These are phyloP conservation scores for Ormyrus labotus DNA, from an alignment of 2,888 invertebrate genomes.

Conservation along the genomic window DNA sequence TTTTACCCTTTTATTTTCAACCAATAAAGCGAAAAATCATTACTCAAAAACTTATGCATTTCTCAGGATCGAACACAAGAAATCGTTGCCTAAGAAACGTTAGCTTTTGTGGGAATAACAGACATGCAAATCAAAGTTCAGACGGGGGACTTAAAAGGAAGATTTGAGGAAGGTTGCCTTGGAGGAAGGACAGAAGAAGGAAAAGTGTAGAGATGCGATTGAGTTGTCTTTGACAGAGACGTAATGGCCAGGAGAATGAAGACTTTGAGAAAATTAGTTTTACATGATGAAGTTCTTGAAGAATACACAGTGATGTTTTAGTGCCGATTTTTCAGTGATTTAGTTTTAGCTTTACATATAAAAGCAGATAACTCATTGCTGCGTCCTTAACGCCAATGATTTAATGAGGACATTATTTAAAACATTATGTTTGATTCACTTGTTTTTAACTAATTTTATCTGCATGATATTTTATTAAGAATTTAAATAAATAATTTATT, in stretches of 20 bases:
- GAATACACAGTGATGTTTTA: conserved; percentile 4
- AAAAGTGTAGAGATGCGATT: conserved; percentile 24
- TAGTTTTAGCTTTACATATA: background rate
- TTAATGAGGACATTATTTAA: too few relatives aligned
- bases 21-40: too few relatives aligned
- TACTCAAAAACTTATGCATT: too few relatives aligned
- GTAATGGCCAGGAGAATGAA: conserved; percentile 39
- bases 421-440: too few relatives aligned
- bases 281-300: conserved; percentile 10
- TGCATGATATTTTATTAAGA: too few relatives aligned
- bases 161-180: conserved; percentile 27
- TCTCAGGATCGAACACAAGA: too few relatives aligned
- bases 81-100: too few relatives aligned
- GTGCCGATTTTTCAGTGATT: background rate
- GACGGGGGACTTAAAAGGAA: conserved; percentile 47
- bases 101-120: conserved; percentile 65
- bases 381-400: too few relatives aligned
- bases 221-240: conserved; percentile 34
- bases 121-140: conserved; percentile 71
- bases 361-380: too few relatives aligned
- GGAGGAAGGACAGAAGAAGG: conserved; percentile 6
- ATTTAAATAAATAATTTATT: too few relatives aligned
- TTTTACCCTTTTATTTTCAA: too few relatives aligned
- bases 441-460: too few relatives aligned
- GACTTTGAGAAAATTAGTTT: conserved; percentile 34